Base-by-base conservation (phyloP, 2,113 vertebrate species). In the Sphaerodactylus townsendi region DNA sequence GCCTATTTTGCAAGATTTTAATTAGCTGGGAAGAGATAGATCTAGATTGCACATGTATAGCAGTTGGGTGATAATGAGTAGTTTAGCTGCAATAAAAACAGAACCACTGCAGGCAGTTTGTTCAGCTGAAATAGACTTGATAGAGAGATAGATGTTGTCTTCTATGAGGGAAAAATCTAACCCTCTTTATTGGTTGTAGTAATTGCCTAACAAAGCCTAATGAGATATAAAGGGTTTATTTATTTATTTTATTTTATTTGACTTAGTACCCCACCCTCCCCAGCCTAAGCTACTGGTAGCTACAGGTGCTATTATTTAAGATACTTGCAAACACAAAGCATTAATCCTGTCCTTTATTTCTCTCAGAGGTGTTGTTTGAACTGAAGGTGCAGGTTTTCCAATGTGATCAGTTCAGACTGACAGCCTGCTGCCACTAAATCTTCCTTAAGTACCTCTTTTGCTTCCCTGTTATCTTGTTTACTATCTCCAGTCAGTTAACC, bases 401-500 rank as follows among this genome's bases (percentile, higher is more conserved):
- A 39, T n/a, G 46, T 81, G 72, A 84, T 74, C 41, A 77, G 70
- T 84, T 89, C 69, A 37, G 59, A 28, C 39, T 83, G 65, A 83
- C 72, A 85, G 84, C 72, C 76, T 92, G 77, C 84, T 93, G 83
- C 85, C 81, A 78, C 79, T 91, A 90, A 90, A 90, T 91, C 84
- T 87, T 90, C 79, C 77, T 85, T 87, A 93, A 92, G 85, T 76
- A 79, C 81, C 77, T 91, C 44, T 83, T 89, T 80, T 92, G 73
- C 77, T 69, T 85, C 71, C 59, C 59, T 80, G 44, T 91, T 92
- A 88, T 72, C 88, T 83, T 87, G 21, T 86, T 44, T 88, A 56
- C 88, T 92, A 85, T 84, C 81, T 87, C 75, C 65, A 77, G 75
- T 86, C 88, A 87, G 90, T 87, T 91, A 91, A 91, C 81, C 81